Base-by-base conservation (phyloP, 1,140 invertebrate species). In the Nasonia vitripennis region DNA sequence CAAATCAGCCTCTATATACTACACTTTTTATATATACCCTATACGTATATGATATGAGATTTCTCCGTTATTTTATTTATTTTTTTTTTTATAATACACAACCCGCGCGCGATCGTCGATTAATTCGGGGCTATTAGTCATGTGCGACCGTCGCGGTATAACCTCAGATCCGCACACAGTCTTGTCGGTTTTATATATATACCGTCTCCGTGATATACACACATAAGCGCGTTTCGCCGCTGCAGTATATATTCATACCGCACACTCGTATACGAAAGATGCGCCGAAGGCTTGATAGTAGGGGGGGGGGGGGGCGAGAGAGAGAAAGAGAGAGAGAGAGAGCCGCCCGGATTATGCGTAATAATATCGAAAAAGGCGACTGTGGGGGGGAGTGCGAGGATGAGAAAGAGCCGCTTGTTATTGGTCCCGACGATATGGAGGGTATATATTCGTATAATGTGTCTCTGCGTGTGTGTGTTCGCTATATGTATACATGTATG, bases 401-500 rank as follows among this genome's bases (percentile, higher is more conserved):
- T n/a, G 55, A 62, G 55, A 62, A 20, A 62, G 20, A 62, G 55
- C 81, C 84, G 81, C 87, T 87, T 88, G 90, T 91, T 88, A 90
- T 91, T 91, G 90, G 90, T 91, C 90, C 90, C 90, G 89, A 88
- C 85, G 89, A 88, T 89, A 88, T 91, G 85, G 86, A 27, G 31
- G 68, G 27, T 27, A 27, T 55, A 14, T 62, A 67, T 17, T 67
- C 62, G n/a, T 27, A 27, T 27, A 27, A 1, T 27, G 27, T 27
- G 27, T 27, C 27, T 27, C 14, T n/a, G 9, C 4, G 55, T 62
- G 55, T 62, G 11, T 62, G 55, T n/a, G 11, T 62, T 3, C 12
- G 55, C 12, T 17, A 62, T 12, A 27, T 27, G 27, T n/a, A n/a
- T n/a, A 27, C 23, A n/a, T 27, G 20, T 68, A 20, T 68, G 67